These are phyloP conservation scores for Gymnoscopelus microlampas DNA, from an alignment of 2,797 vertebrate genomes.

Conservation along the genomic window DNA sequence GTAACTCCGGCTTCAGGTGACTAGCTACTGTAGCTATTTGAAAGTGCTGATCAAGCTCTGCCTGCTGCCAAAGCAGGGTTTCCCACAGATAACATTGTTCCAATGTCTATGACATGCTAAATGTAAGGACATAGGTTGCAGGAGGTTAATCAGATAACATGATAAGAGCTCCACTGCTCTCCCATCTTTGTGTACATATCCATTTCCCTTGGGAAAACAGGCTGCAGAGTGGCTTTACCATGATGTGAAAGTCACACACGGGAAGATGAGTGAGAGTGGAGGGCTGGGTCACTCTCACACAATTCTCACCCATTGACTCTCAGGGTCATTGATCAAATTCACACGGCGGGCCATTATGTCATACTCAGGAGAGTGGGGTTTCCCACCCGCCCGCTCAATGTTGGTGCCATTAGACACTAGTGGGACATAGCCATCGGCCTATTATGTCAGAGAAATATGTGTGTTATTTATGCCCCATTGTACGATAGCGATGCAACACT, in stretches of 20 bases:
- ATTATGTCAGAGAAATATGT: too few relatives aligned
- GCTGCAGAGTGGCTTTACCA: constrained; percentile 57
- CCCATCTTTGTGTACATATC: constrained; percentile 46
- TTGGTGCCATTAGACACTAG: too few relatives aligned
- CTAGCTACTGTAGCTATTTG: constrained; percentile 6
- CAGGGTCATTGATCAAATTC: too few relatives aligned
- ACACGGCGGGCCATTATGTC: too few relatives aligned
- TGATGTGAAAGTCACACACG: constrained; percentile 61
- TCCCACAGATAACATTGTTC: constrained; percentile 64
- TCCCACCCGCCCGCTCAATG: too few relatives aligned
- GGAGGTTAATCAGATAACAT: constrained; percentile 57
- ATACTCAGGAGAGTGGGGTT: too few relatives aligned
- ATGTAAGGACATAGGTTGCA: constrained; percentile 52
- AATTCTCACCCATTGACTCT: constrained; percentile 2
- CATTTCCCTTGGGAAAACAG: constrained; percentile 66
- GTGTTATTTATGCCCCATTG: too few relatives aligned
- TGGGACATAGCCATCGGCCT: too few relatives aligned
- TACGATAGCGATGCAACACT: too few relatives aligned
- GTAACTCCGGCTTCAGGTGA: background rate
- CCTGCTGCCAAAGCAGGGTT: constrained; percentile 41
- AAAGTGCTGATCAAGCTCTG: constrained; percentile 41
- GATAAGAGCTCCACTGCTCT: constrained; percentile 51
- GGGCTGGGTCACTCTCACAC: constrained; percentile 52
- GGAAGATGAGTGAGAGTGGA: constrained; percentile 44
- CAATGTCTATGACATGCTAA: constrained; percentile 34